Base-by-base conservation (phyloP, 2,113 vertebrate genomes). In the Peromyscus californicus region DNA sequence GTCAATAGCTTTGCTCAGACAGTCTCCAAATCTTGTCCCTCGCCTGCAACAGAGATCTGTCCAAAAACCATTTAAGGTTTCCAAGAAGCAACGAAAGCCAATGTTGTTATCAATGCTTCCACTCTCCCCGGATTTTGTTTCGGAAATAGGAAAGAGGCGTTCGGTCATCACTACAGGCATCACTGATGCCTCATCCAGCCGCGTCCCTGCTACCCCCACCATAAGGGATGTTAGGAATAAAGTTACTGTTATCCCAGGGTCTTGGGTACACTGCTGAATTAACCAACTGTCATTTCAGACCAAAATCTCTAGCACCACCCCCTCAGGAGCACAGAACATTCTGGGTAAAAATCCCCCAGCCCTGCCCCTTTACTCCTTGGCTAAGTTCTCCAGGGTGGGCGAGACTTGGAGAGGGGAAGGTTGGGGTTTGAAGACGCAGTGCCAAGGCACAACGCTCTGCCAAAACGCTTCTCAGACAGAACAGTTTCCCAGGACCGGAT, bases 61-160 rank as follows among this genome's bases (percentile, higher is more conserved):
- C 75, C 63, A 94, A 95, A 95, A 93, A 93, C 48, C 92, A 84
- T 84, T 96, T 61, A 91, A 97, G 85, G 89, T 94, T 96, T 96
- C 96, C 96, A 97, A 83, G 84, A 89, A 84, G 95, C 90, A 82
- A 74, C 67, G 88, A 31, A 5, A 95, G 96, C 94, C 97, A 92
- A 48, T 0, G 92, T 92, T 78, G 39, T 84, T 93, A 90, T 79
- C 75, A 70, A 63, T 7, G 92, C 85, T 93, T 93, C 95, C 97
- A 96, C 59, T 85, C 59, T 17, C 90, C 59, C 83, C 3, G 15
- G 69, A 79, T 63, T 90, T 91, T 86, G 22, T 79, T 94, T 95
- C 65, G 29, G 92, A 97, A 97, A 86, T 65, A 61, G 91, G 88
- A 95, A 91, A 89, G 93, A 92, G 86, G 74, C 63, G 8, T 93